Evolutionary conservation across 2,113 vertebrate genomes (phyloP).

Genomic region (Gadus chalcogrammus): DNA sequence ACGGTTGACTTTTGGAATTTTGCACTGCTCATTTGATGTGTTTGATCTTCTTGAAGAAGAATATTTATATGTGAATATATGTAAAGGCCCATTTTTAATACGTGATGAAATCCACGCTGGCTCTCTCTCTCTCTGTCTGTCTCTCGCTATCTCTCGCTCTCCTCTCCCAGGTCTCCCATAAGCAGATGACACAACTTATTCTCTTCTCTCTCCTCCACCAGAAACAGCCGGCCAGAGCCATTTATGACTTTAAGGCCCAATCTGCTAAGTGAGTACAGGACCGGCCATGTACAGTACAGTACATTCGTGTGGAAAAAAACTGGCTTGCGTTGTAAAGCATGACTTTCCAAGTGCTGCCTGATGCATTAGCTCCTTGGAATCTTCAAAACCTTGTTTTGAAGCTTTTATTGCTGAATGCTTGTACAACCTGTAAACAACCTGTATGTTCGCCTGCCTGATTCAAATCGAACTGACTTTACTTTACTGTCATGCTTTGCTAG

Average conservation of each 20-base stretch:
- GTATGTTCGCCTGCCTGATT: no score
- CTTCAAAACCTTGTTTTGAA: background rate
- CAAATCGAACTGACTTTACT: no score
- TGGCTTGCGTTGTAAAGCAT: constrained; percentile 6
- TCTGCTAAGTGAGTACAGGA: constrained; percentile 92
- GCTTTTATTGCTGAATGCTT: background rate
- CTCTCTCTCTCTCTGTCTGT: constrained; percentile 8
- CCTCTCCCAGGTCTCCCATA: constrained; percentile 69
- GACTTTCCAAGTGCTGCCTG: constrained; percentile 21
- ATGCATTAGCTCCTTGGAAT: constrained; percentile 3
- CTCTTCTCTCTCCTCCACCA: constrained; percentile 82
- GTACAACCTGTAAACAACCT: background rate
- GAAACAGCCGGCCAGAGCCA: constrained; percentile 93
- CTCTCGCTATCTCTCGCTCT: constrained; percentile 38
- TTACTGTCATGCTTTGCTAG: no score
- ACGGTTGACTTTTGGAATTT: no score
- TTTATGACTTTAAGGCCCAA: constrained; percentile 99
- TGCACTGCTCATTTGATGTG: background rate
- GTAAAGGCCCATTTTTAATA: constrained; percentile 18
- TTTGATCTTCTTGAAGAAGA: background rate
- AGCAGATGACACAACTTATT: constrained; percentile 78
- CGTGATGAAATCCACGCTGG: constrained; percentile 31
- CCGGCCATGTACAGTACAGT: background rate
- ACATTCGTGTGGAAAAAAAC: background rate
- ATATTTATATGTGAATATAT: background rate